Percentiles rank a stretch among this genome's conserved stretches.
These are phyloP conservation scores for Apteryx mantelli DNA, from an alignment of 2,113 vertebrate species.

Conservation along the genomic window DNA sequence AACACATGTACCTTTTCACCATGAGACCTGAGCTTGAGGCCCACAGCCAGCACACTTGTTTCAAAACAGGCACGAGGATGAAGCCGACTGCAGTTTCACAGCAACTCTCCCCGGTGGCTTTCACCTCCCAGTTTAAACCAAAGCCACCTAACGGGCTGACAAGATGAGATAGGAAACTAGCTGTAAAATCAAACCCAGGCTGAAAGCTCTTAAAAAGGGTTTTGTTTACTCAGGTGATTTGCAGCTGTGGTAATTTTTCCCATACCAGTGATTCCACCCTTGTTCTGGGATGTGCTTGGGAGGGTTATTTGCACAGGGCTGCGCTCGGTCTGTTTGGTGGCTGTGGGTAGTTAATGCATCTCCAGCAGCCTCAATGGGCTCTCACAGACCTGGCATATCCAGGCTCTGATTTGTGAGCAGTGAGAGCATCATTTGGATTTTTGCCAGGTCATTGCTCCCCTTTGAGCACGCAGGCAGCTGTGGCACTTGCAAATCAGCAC, in stretches of 20 bases:
- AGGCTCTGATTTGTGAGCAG: background rate
- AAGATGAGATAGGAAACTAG: background rate
- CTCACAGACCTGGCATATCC: accelerated
- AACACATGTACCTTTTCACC: background rate
- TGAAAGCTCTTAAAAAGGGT: background rate
- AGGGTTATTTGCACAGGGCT: background rate
- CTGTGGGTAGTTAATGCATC: background rate
- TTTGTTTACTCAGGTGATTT: background rate
- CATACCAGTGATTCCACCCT: background rate
- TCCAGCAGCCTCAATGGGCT: accelerated
- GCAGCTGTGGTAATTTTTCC: background rate
- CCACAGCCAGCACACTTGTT: background rate
- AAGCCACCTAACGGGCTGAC: background rate
- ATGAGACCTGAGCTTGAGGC: background rate
- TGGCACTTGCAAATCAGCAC: accelerated
- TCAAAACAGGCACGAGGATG: background rate
- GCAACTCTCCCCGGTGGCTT: accelerated
- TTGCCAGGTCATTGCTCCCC: accelerated
- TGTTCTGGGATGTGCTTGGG: background rate
- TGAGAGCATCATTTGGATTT: background rate
- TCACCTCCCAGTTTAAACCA: background rate
- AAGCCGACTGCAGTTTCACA: background rate
- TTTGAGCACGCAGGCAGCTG: accelerated
- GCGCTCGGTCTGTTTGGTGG: background rate
- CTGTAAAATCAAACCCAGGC: background rate